Evolutionary conservation across 2,888 invertebrate species (phyloP), one percentile per base, ranked within the genome.

Genomic region (Sminthurinus aureus): DNA sequence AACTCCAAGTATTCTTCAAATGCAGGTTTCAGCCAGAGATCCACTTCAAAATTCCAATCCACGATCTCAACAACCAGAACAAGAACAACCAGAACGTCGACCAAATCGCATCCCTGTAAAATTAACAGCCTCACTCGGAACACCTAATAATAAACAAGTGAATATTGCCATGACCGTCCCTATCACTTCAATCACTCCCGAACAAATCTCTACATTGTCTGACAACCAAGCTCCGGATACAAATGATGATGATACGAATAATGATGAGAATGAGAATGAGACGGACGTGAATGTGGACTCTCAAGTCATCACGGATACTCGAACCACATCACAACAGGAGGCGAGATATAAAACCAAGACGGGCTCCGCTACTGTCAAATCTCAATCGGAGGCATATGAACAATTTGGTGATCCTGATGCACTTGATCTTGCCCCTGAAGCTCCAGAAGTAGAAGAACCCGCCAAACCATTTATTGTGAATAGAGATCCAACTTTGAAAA

Each of bases 361-460:
- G 13, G 83, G 74, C 11, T 86, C 86, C 13, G 83, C 85, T 22
- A 64, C 85, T 3, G 73, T 69, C n/a, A 84, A 85, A 81, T 87
- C 87, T 13, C 82, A 84, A 66, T 88, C 88, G 0, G 88, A 88
- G 80, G 88, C 86, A 18, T 88, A 88, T 81, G 87, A 87, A 78
- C 64, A 79, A 51, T 79, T 79, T 73, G 83, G 83, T 38, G 73
- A 71, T 9, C 66, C 83, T 12, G 69, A 52, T n/a, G 74, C 74
- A 15, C 12, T 83, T 9, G 50, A 50, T 11, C 6, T 22, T 9
- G 24, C n/a, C 15, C 38, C 38, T 38, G 38, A 38, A 38, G 20
- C 38, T 6, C 1, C 38, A 38, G 38, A 79, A 38, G 15, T 11
- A 58, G 58, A 58, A 58, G 79, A 81, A 18, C 20, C 73, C 12